These are phyloP conservation scores for Nomada hirtipes DNA, from an alignment of 2,888 invertebrate species.

Conservation along the genomic window DNA sequence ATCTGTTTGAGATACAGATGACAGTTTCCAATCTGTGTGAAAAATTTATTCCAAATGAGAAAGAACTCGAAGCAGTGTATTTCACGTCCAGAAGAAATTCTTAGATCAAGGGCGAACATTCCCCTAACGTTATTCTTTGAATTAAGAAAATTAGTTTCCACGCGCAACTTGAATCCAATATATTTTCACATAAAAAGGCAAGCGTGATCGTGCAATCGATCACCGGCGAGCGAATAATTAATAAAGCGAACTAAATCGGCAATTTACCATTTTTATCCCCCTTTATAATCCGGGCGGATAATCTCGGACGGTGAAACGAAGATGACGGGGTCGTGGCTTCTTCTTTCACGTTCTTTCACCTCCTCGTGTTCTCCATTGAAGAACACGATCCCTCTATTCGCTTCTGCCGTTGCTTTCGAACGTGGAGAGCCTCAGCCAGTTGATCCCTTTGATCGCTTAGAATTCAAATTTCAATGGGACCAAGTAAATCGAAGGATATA, in stretches of 20 bases:
- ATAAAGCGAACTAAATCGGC: conserved; percentile 34
- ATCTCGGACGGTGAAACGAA: conserved; percentile 3
- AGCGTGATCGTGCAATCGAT: conserved; percentile 23
- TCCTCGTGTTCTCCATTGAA: conserved; percentile 44
- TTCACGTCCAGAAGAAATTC: too few relatives aligned
- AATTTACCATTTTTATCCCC: conserved; percentile 39
- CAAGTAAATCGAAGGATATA: conserved; percentile 39
- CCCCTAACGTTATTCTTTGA: background rate
- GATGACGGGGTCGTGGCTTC: conserved; percentile 17
- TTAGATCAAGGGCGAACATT: too few relatives aligned
- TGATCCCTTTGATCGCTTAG: conserved; percentile 55
- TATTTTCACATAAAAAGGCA: background rate
- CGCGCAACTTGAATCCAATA: background rate
- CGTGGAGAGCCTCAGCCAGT: conserved; percentile 22
- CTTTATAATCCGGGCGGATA: background rate
- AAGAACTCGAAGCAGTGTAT: too few relatives aligned
- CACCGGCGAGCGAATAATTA: conserved; percentile 35
- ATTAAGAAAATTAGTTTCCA: background rate
- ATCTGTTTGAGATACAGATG: too few relatives aligned
- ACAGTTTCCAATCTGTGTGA: too few relatives aligned
- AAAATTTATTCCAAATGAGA: too few relatives aligned
- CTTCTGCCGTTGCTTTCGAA: conserved; percentile 26
- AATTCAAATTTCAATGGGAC: conserved; percentile 57
- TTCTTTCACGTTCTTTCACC: conserved; percentile 25
- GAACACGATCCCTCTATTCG: conserved; percentile 49